A percentile compares a stretch with the other conserved stretches of the same genome.
Conservation (phyloP, 2,888 invertebrate genomes). For the Drosophila ezoana region DNA sequence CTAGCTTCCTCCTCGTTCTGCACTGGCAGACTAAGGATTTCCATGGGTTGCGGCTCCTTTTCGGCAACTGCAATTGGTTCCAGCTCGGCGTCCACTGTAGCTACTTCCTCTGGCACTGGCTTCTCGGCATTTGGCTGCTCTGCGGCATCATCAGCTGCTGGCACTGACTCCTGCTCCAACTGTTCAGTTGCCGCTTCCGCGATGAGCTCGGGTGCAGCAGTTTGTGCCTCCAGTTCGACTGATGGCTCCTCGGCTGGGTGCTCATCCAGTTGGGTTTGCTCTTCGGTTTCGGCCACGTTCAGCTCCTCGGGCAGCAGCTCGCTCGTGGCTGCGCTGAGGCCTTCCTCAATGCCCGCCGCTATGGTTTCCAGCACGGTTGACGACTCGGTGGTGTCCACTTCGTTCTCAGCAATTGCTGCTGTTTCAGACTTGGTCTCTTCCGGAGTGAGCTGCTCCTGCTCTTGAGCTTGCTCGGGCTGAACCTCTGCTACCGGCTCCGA, state of each 20-base stretch:
- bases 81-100: conserved; percentile 2
- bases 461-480: not conserved
- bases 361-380: conserved; percentile 46
- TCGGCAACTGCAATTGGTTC: not conserved
- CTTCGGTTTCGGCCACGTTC: conserved; percentile 14
- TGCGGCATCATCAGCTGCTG: conserved; percentile 12
- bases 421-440: conserved; percentile 18
- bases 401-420: conserved; percentile 24
- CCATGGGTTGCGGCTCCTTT: conserved; percentile 6
- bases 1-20: conserved; percentile 1
- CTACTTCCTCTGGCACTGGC: conserved; percentile 3
- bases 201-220: conserved; percentile 14
- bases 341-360: conserved; percentile 56
- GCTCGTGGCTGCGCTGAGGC: conserved; percentile 55
- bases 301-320: conserved; percentile 55
- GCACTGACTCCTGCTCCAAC: conserved; percentile 1
- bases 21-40: conserved; percentile 5
- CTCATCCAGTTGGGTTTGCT: conserved; percentile 13
- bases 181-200: conserved; percentile 35
- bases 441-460: not conserved
- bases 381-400: conserved; percentile 57
- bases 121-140: conserved; percentile 6
- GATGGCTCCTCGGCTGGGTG: conserved; percentile 17
- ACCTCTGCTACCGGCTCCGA: not conserved
- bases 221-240: conserved; percentile 17